Evolutionary conservation across 2,113 vertebrate species (phyloP).

Genomic region (Lampris megalopsis): DNA sequence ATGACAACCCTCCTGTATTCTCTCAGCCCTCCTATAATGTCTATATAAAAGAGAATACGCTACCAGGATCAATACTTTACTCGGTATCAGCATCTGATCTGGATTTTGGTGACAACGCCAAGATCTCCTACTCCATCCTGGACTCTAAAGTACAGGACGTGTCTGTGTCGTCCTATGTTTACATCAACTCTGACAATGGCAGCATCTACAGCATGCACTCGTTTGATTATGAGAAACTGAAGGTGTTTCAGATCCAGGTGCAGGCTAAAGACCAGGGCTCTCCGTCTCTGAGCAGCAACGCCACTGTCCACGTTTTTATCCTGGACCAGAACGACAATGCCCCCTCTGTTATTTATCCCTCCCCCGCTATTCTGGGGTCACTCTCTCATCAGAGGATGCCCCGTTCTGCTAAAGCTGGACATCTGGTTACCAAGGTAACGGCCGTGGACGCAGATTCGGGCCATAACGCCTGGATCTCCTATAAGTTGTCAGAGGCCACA

Average conservation of each 20-base stretch:
- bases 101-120: conserved; percentile 81
- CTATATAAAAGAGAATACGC: conserved; percentile 85
- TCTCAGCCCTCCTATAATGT: conserved; percentile 81
- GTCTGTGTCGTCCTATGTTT: conserved; percentile 81
- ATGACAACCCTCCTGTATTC: conserved; percentile 85
- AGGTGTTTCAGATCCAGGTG: conserved; percentile 82
- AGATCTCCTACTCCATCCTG: conserved; percentile 82
- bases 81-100: conserved; percentile 85
- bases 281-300: conserved; percentile 75
- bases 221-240: conserved; percentile 85
- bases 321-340: conserved; percentile 84
- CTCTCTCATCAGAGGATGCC: conserved; percentile 75
- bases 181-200: conserved; percentile 82
- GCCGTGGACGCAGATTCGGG: conserved; percentile 84
- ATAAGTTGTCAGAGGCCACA: conserved; percentile 75
- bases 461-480: conserved; percentile 84
- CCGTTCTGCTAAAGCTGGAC: conserved; percentile 76
- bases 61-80: conserved; percentile 80
- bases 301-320: conserved; percentile 78
- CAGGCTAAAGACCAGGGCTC: conserved; percentile 84
- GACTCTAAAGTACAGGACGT: conserved; percentile 73
- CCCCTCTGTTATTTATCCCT: conserved; percentile 74
- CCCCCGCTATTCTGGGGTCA: conserved; percentile 64
- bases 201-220: conserved; percentile 79
- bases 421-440: conserved; percentile 80